Base-by-base conservation (phyloP, 2,113 vertebrate species). In the Psittacula cyanocephala region DNA sequence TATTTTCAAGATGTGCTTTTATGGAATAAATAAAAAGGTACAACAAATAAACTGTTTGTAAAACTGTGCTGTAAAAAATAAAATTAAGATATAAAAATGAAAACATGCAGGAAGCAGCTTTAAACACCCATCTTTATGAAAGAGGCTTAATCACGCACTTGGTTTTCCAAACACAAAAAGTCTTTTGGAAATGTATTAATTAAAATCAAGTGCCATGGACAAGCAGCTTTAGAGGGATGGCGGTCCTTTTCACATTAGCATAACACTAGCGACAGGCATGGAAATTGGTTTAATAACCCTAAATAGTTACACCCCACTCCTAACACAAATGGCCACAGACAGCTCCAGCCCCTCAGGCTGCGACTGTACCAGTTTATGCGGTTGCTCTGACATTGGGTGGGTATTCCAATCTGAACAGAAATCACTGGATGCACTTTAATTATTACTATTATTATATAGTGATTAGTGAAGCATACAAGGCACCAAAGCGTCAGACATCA, bases 281-380 rank as follows among this genome's bases (percentile, higher is more conserved):
- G 97, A 98, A 99, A 99, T 98, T 97, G 98, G 96, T 98, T 98
- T 99, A 99, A 99, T 98, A 98, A 98, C 93, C 97, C 92, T 95
- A 96, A 98, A 96, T 93, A 95, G 96, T 86, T 96, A 94, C 88
- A 97, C 96, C 94, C 96, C 86, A 91, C 82, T 77, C 96, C 85
- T 97, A 96, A 98, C 96, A 96, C 98, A 98, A 98, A 98, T 98
- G 96, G 69, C 97, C 97, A 89, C 16, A 72, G 98, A 98, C 98
- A 98, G 98, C 97, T 98, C 82, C 7, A 92, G 87, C 96, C 98
- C 97, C 96, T 74, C 74, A 64, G 98, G 98, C 97, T 89, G 86
- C 39, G 62, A 50, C 89, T 97, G 96, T 93, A 96, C 97, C 97
- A 94, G 96, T 97, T 97, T 97, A 94, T 4, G 82, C 39, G 81